Evolutionary conservation across 1,140 invertebrate genomes (phyloP), one percentile per base, ranked within the genome.

Genomic region (Philotrypesis tridentata): DNA sequence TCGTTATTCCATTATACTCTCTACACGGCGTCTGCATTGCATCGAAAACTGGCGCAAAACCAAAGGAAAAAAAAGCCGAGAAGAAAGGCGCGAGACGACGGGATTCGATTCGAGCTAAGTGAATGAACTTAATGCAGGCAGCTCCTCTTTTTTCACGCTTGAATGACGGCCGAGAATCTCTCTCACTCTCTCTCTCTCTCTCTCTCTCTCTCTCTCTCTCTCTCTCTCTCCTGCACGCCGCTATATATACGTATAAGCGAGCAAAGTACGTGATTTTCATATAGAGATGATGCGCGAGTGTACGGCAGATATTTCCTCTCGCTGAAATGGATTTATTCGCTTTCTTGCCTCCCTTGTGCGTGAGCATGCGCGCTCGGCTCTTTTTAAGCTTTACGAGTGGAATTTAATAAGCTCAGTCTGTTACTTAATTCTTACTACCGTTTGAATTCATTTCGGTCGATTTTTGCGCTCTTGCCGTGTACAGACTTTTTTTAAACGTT

Each of bases 81-180:
- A 74, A 9, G 27, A 61, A 29, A 60, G 27, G 21, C 23, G n/a
- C 75, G 27, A 14, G 63, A 12, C 25, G 21, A n/a, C 25, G 7
- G 29, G 81, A 82, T 82, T 78, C 74, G 68, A 82, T 78, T 70
- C 48, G 60, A 76, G 60, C 60, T 82, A 78, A 82, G 75, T 82
- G 81, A 75, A 78, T 82, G 75, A 82, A 82, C 31, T 78, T 78
- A 67, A 72, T 72, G 75, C 81, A 48, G 27, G 17, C 31, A 29
- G 43, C 61, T 55, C 43, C 67, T 23, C 37, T 72, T 76, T 73
- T 71, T 76, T 79, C 40, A 48, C 67, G 70, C 67, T 78, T 48
- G 48, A 78, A 72, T 71, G 75, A 77, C 75, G 17, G 27, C 65
- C 65, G 33, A 63, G 68, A 79, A 2, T 14, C 48, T 43, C n/a